Evolutionary conservation across 2,888 invertebrate species (phyloP), one percentile per base, ranked within the genome.

Genomic region (Orchesella flavescens): DNA sequence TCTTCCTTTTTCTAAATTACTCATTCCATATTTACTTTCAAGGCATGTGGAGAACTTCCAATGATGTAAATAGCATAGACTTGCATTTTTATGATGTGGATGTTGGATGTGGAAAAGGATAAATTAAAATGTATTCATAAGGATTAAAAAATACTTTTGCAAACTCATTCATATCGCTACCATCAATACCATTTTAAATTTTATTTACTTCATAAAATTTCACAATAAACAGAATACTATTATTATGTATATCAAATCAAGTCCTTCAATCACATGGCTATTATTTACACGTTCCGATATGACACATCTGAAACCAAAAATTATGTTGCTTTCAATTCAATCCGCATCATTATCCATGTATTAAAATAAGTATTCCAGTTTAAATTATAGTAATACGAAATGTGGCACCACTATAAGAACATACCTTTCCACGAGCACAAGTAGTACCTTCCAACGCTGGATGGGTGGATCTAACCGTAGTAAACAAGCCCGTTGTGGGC

Each of bases 371-470:
- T n/a, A n/a, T n/a, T n/a, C n/a, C n/a, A n/a, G n/a, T n/a, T n/a
- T n/a, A n/a, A n/a, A n/a, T n/a, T n/a, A n/a, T n/a, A n/a, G n/a
- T n/a, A n/a, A n/a, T n/a, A n/a, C n/a, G n/a, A n/a, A n/a, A n/a
- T n/a, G n/a, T n/a, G n/a, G n/a, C n/a, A n/a, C 44, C 55, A 59
- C 59, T 17, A 59, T 59, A 17, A 2, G 19, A 17, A 5, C 5
- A 12, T 73, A 84, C 84, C 66, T 75, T 84, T 61, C 76, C 72
- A 15, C 17, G 57, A 0, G 21, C 80, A 49, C 84, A 84, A 34
- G 34, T n/a, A 0, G 85, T 83, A 44, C 85, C 85, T 65, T 85
- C 85, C 15, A 85, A 66, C 3, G 85, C 85, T 34, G 85, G 85
- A 76, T 85, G 85, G 19, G 63, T 34, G 1, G 63, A 49, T 43